Evolutionary conservation across 2,888 invertebrate species (phyloP), one percentile per base, ranked within the genome.

Genomic region (Volucella zonaria): DNA sequence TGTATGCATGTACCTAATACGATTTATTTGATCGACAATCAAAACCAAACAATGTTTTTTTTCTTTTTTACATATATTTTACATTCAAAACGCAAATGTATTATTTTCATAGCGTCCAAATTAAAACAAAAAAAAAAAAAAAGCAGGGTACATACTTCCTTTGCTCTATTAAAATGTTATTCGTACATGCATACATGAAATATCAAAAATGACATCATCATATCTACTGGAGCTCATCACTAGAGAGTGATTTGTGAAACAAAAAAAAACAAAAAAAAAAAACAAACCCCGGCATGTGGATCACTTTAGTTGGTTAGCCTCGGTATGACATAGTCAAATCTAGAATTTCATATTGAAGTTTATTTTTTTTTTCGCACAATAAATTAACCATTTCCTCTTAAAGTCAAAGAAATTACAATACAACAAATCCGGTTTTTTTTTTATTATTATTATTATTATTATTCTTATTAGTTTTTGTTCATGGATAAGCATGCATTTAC

Each of bases 301-400:
- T 71, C 71, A 61, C 49, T 59, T 59, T 71, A 61, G 38, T 70
- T 70, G 40, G 42, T 42, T 40, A 71, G 59, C 59, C 49, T 31
- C n/a, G 51, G 31, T 31, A 40, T 71, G 42, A 8, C 52, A 51
- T 10, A 70, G 40, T 23, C 58, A 42, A 42, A 11, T 42, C 58
- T 12, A 49, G 42, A 42, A 15, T 38, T 43, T 14, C 51, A 23
- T 43, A 54, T n/a, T 52, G 11, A n/a, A 12, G 23, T 51, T 11
- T 43, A n/a, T n/a, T 51, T 31, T 51, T 45, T 43, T 31, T 15
- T 52, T 38, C 15, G 15, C 15, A 31, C 14, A n/a, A 56, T 42
- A 71, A 78, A 71, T 71, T 78, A 71, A 71, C 64, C 64, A 71
- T 58, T 71, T 78, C 78, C 78, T 71, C 64, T 71, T 59, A 58